Conservation (phyloP, 1,140 invertebrate species). For the Ceratosolen fusciceps region DNA sequence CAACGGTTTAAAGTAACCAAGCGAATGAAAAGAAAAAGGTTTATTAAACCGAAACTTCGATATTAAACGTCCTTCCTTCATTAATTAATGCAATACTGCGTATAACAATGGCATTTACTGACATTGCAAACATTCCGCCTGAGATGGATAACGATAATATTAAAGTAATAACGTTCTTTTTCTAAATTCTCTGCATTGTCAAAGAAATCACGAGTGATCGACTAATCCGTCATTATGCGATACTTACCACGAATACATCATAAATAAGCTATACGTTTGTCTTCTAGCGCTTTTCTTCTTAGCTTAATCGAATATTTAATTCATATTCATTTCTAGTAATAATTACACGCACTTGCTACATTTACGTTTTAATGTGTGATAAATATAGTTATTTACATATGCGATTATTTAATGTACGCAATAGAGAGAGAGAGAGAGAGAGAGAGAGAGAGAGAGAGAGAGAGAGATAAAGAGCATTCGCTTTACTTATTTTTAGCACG, state of each 20-base stretch:
- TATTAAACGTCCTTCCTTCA: no score
- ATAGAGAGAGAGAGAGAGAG: neutral
- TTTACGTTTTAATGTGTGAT: neutral
- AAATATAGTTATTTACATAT: neutral
- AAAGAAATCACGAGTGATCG: neutral
- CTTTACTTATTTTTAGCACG: no score
- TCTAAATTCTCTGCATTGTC: conserved; percentile 15
- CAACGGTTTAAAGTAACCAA: neutral
- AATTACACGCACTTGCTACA: neutral
- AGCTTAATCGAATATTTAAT: conserved; percentile 15
- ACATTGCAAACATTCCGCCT: conserved; percentile 9
- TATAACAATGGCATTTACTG: neutral
- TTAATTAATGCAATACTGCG: neutral
- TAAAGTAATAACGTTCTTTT: conserved; percentile 1
- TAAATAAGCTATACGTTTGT: conserved; percentile 18
- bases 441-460: no score
- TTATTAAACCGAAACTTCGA: no score
- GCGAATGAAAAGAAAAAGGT: no score
- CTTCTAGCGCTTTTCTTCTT: conserved; percentile 48
- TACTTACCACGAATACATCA: neutral
- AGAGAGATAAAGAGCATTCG: no score
- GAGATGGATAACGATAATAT: no score
- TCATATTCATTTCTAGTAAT: neutral
- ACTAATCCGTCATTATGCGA: conserved; percentile 31
- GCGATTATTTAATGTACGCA: neutral